Evolutionary conservation across 2,888 invertebrate species (phyloP).

Genomic region (Habroteleia sp.): DNA sequence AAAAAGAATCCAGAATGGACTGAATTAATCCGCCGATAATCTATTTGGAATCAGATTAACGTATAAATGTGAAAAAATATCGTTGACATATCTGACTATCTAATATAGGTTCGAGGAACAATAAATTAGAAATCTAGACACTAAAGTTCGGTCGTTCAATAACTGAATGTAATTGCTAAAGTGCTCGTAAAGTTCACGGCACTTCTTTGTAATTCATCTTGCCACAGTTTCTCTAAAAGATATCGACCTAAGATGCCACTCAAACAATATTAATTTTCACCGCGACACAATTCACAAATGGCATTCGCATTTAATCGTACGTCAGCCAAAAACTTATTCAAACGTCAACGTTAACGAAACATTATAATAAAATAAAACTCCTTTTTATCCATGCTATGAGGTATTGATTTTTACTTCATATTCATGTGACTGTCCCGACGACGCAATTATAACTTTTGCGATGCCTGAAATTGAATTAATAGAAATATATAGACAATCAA

Average conservation of each 20-base stretch:
- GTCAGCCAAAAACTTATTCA: not conserved
- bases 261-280: conserved; percentile 39
- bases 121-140: conserved; percentile 71
- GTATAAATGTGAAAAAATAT: conserved; percentile 24
- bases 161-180: conserved; percentile 72
- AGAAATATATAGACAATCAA: conserved; percentile 28
- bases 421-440: conserved; percentile 29
- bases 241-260: conserved; percentile 7
- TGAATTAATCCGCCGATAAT: conserved; percentile 25
- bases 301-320: not conserved
- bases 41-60: conserved; percentile 35
- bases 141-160: conserved; percentile 71
- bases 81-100: conserved; percentile 64
- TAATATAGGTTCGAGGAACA: conserved; percentile 51
- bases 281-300: conserved; percentile 1
- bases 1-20: not conserved
- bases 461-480: conserved; percentile 48
- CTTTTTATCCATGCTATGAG: conserved; percentile 3
- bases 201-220: conserved; percentile 62
- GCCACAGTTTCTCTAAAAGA: conserved; percentile 30
- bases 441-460: conserved; percentile 49
- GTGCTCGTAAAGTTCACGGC: conserved; percentile 70
- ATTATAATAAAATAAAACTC: conserved; percentile 1
- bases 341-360: conserved; percentile 2
- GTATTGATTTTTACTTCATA: conserved; percentile 45